phyloP scores from a whole-genome alignment of 2,888 invertebrate species.

The Sipha maydis region DNA sequence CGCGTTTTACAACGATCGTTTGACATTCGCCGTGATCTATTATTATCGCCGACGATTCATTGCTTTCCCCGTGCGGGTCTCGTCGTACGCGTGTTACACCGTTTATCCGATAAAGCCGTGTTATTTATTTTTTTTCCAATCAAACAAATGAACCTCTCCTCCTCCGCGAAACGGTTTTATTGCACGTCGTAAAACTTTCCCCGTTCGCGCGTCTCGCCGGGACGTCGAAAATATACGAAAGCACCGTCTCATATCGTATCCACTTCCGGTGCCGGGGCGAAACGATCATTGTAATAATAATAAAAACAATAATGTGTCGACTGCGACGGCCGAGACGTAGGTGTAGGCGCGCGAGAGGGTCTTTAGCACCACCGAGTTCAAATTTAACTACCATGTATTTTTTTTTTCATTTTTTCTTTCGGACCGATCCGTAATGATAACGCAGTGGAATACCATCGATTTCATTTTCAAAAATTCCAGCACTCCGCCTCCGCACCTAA shows the following conservation, averaged over 20 bases:
- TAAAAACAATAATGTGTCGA: too few relatives aligned
- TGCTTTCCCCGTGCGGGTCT: neutral
- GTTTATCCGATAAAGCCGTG: slow-evolving; percentile 17
- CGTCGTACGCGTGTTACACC: neutral
- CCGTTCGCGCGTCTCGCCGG: neutral
- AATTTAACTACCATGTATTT: too few relatives aligned
- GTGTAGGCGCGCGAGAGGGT: too few relatives aligned
- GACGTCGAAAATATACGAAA: slow-evolving; percentile 2
- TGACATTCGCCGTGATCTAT: slow-evolving; percentile 12
- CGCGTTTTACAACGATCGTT: slow-evolving; percentile 12
- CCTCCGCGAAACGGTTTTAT: slow-evolving; percentile 5
- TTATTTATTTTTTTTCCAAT: slow-evolving; percentile 44
- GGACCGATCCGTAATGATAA: too few relatives aligned
- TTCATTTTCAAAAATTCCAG: too few relatives aligned
- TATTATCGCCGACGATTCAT: slow-evolving; percentile 5
- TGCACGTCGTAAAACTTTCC: slow-evolving; percentile 32
- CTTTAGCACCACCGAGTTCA: too few relatives aligned
- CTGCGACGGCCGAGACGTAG: too few relatives aligned
- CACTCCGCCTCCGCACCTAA: too few relatives aligned
- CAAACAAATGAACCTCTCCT: slow-evolving; percentile 39
- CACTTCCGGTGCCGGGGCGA: too few relatives aligned
- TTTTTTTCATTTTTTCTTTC: too few relatives aligned
- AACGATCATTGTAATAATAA: too few relatives aligned
- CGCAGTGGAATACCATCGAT: too few relatives aligned
- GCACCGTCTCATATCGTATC: neutral